Evolutionary conservation across 2,113 vertebrate species (phyloP).

Genomic region (Psophia crepitans): DNA sequence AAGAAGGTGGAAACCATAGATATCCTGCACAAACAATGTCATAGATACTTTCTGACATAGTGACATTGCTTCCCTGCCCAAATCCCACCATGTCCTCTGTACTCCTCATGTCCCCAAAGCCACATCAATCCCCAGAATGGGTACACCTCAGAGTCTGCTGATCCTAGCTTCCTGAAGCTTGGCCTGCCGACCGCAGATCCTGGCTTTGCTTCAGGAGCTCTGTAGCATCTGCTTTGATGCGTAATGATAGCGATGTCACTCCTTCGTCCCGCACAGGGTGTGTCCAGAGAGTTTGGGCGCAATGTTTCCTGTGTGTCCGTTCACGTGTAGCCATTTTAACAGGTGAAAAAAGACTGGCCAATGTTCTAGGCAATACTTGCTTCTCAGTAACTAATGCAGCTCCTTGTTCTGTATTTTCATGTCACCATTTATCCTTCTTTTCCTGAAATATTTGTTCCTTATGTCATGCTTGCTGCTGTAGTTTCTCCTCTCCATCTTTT

Average conservation of each 20-base stretch:
- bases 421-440: not conserved
- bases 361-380: not conserved
- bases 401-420: not conserved
- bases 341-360: not conserved
- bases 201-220: not conserved
- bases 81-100: not conserved
- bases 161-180: not conserved
- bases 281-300: not conserved
- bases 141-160: not conserved
- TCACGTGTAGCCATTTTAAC: not conserved
- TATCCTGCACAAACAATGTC: not conserved
- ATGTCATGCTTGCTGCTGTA: not conserved
- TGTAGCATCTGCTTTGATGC: not conserved
- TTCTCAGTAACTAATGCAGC: not conserved
- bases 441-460: not conserved
- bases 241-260: not conserved
- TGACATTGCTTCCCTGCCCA: not conserved
- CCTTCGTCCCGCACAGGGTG: not conserved
- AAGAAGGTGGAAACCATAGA: not conserved
- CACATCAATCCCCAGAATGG: not conserved
- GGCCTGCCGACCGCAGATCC: not conserved
- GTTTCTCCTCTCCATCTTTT: not conserved
- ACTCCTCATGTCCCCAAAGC: not conserved
- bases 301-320: not conserved
- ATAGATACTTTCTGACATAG: not conserved